Evolutionary conservation across 2,797 vertebrate species (phyloP), one percentile per base, ranked within the genome.

Genomic region (Cryptoprocta ferox): DNA sequence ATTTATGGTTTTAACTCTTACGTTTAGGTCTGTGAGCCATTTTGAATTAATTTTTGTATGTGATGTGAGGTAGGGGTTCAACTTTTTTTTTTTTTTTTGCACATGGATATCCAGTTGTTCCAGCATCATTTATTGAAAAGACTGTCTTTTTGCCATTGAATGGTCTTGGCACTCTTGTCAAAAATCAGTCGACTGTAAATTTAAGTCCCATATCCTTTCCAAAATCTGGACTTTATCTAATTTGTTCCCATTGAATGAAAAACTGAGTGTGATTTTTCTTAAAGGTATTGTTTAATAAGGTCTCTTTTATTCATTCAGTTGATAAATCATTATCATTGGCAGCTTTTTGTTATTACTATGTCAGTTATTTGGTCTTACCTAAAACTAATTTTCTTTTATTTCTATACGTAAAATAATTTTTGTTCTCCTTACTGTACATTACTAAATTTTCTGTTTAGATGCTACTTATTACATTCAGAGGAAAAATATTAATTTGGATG

Each of bases 321-420:
- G 81, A 75, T 90, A 95, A 86, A 76, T 89, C 13, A 86, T 80
- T 86, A 81, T 48, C 37, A 76, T 21, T 80, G 32, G 15, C 48
- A 95, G 79, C 65, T 78, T 80, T 83, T 83, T 80, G n/a, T 68
- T 96, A 65, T 63, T 76, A 70, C 26, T 83, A 32, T 68, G 75
- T 30, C 28, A 87, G 48, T 3, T 15, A 85, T 87, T 76, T 50
- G 83, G 39, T 79, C 45, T 98, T 6, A 80, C 37, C 56, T 96
- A 11, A 93, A 97, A 84, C 53, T 68, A 95, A 65, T 78, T 95
- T 89, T 94, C n/a, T 90, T 97, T 71, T 93, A 66, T 87, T 84
- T 73, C 39, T 3, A 10, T 79, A 42, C 56, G 35, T 45, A 42
- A 80, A 84, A 87, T 80, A 81, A 76, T 26, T 12, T 48, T 91